A percentile compares a stretch with the other conserved stretches of the same genome.
These are phyloP conservation scores for Smithornis capensis DNA, from an alignment of 2,113 vertebrate species.

Conservation along the genomic window DNA sequence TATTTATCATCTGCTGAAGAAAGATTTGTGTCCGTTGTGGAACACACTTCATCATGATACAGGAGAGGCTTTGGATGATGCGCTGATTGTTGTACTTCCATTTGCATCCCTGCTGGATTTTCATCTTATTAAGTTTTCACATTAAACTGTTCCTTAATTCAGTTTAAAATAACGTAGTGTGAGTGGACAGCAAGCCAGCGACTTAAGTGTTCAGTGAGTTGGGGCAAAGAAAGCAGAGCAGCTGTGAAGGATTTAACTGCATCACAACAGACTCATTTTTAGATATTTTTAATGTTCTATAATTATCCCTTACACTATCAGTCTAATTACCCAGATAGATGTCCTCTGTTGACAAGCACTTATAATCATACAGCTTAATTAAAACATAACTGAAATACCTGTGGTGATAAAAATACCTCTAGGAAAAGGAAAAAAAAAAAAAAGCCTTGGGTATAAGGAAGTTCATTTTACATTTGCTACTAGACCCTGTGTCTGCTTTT, in stretches of 20 bases:
- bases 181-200: background rate
- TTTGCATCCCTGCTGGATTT: background rate
- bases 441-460: background rate
- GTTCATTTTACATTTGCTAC: background rate
- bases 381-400: slow-evolving; percentile 33
- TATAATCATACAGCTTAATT: slow-evolving; percentile 38
- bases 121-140: background rate
- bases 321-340: slow-evolving; percentile 35
- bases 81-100: background rate
- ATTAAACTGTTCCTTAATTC: background rate
- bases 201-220: background rate
- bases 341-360: slow-evolving; percentile 12
- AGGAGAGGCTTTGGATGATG: background rate
- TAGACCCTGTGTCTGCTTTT: background rate
- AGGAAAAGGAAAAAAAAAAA: background rate
- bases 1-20: background rate
- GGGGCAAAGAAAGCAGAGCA: background rate
- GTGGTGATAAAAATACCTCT: background rate
- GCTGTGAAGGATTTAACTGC: background rate
- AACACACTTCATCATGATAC: background rate
- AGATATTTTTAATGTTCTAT: background rate
- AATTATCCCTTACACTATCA: slow-evolving; percentile 19
- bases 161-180: background rate
- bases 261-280: background rate
- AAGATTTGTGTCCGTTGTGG: background rate